A percentile compares a stretch with the other conserved stretches of the same genome.
Conservation (phyloP, 2,888 invertebrate genomes). For the Entomobrya proxima region DNA sequence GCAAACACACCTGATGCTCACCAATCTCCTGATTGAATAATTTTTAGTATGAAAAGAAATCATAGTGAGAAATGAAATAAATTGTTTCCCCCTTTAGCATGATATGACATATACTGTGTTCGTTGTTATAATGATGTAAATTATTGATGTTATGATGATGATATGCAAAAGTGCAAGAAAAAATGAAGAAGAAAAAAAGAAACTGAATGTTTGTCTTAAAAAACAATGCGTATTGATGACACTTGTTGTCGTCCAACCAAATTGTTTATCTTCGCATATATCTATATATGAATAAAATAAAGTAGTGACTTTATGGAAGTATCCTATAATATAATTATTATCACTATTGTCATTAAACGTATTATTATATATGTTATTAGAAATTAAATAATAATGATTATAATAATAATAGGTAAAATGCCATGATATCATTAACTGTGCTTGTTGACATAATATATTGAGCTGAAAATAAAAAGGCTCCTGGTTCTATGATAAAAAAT, state of each 20-base stretch:
- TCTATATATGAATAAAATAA: slow-evolving; percentile 30
- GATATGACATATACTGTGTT: slow-evolving; percentile 63
- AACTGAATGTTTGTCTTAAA: slow-evolving; percentile 42
- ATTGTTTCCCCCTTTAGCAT: slow-evolving; percentile 46
- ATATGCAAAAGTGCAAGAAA: slow-evolving; percentile 34
- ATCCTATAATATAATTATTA: slow-evolving; percentile 43
- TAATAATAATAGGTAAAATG: slow-evolving; percentile 50
- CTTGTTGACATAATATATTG: slow-evolving; percentile 63
- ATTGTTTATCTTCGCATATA: slow-evolving; percentile 46
- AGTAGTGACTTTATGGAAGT: slow-evolving; percentile 46
- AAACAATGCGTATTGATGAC: slow-evolving; percentile 47
- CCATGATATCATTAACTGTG: slow-evolving; percentile 68
- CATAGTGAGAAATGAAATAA: slow-evolving; percentile 57
- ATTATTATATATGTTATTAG: slow-evolving; percentile 10
- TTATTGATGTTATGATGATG: slow-evolving; percentile 56
- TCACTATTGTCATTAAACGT: slow-evolving; percentile 24
- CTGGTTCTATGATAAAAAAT: slow-evolving; percentile 59
- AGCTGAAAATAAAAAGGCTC: slow-evolving; percentile 57
- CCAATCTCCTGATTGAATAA: slow-evolving; percentile 55
- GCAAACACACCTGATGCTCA: slow-evolving; percentile 65
- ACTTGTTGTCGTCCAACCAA: slow-evolving; percentile 30
- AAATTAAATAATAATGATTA: slow-evolving; percentile 19
- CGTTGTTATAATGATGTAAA: slow-evolving; percentile 62
- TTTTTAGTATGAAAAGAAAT: slow-evolving; percentile 51
- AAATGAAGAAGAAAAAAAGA: slow-evolving; percentile 28